Conservation (phyloP, 2,113 vertebrate species). For the Otis tarda region DNA sequence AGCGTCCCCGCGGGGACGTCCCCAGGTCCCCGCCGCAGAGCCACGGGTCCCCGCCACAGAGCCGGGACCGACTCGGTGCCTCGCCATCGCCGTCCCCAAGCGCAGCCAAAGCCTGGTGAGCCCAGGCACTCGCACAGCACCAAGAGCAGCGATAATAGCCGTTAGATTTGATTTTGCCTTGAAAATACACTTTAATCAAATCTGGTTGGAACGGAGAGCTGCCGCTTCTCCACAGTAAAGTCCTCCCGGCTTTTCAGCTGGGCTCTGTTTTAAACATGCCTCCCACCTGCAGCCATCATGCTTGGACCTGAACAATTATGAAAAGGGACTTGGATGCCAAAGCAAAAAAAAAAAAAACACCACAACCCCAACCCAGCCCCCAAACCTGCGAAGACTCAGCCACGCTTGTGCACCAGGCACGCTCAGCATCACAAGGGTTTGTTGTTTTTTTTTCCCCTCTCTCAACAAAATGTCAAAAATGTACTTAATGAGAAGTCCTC, state of each 20-base stretch:
- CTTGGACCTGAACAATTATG: background rate
- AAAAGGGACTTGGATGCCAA: background rate
- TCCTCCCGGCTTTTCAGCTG: background rate
- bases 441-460: background rate
- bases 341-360: background rate
- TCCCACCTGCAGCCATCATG: background rate
- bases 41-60: background rate
- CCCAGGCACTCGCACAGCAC: background rate
- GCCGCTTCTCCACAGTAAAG: background rate
- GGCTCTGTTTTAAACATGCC: background rate
- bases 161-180: background rate
- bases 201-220: background rate
- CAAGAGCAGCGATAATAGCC: background rate
- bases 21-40: fast-evolving
- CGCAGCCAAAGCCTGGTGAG: background rate
- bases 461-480: slow-evolving; percentile 41
- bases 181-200: background rate
- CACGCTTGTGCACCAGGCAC: fast-evolving
- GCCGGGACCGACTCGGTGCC: fast-evolving
- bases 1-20: fast-evolving
- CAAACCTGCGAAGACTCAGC: background rate
- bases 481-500: slow-evolving; percentile 51
- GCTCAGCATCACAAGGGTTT: background rate
- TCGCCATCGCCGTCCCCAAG: fast-evolving
- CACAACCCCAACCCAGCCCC: background rate